Conservation (phyloP, 2,113 vertebrate species). For the Mustela nigripes region DNA sequence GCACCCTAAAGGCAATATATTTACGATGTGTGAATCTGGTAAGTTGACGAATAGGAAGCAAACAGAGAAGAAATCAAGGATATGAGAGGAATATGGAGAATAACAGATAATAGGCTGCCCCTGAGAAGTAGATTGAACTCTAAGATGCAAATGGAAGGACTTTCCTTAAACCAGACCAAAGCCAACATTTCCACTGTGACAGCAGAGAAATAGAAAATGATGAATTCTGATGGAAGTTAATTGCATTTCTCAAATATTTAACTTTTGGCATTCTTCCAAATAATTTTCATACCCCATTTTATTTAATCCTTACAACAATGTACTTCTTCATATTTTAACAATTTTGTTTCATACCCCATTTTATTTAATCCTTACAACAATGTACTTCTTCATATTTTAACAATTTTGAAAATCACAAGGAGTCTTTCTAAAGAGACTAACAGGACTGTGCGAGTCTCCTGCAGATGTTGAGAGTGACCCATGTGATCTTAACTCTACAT, state of each 20-base stretch:
- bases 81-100: background rate
- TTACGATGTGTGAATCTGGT: background rate
- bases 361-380: constrained; percentile 51
- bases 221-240: background rate
- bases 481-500: background rate
- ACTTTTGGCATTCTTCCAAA: background rate
- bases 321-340: background rate
- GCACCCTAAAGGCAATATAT: background rate
- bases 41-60: background rate
- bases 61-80: background rate
- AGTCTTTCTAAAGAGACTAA: background rate
- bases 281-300: constrained; percentile 37
- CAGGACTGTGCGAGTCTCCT: background rate
- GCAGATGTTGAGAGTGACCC: background rate
- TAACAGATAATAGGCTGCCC: background rate
- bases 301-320: constrained; percentile 34
- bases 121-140: background rate
- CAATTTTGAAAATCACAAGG: constrained; percentile 36
- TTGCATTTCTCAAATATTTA: constrained; percentile 31
- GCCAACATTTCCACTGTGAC: constrained; percentile 12
- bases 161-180: background rate
- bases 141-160: background rate
- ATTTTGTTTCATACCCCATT: constrained; percentile 38
- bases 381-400: background rate
- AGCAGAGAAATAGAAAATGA: background rate